Conservation (phyloP, 1,140 invertebrate genomes). For the Centruroides sculpturatus region DNA sequence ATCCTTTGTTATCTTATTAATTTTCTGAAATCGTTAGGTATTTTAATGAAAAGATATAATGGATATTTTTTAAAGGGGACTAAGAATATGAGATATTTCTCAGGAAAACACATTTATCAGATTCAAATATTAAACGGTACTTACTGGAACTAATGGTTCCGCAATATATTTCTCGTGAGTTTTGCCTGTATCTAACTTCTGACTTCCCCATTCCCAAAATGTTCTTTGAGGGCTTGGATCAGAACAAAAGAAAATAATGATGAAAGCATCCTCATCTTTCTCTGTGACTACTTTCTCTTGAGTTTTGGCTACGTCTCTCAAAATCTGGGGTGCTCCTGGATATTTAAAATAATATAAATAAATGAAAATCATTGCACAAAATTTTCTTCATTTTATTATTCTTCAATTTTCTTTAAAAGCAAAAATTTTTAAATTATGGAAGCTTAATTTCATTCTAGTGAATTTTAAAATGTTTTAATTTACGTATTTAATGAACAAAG, state of each 20-base stretch:
- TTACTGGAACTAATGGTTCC: slow-evolving; percentile 9
- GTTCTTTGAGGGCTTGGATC: slow-evolving; percentile 17
- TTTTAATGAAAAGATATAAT: not conserved
- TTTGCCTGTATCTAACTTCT: slow-evolving; percentile 8
- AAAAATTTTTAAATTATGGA: too few relatives aligned
- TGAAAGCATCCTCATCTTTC: slow-evolving; percentile 17
- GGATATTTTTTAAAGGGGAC: not conserved
- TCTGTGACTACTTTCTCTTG: slow-evolving; percentile 12
- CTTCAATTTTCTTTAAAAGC: too few relatives aligned
- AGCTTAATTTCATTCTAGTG: too few relatives aligned
- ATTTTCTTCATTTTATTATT: too few relatives aligned
- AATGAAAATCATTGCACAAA: too few relatives aligned
- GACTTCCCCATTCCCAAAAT: slow-evolving; percentile 19
- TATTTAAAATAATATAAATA: too few relatives aligned
- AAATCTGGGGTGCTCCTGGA: slow-evolving; percentile 14
- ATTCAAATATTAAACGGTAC: not conserved
- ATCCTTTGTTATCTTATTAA: not conserved
- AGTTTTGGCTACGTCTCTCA: slow-evolving; percentile 4
- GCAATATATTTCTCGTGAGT: slow-evolving; percentile 10
- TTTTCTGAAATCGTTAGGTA: not conserved
- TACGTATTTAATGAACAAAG: too few relatives aligned
- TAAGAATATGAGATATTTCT: not conserved
- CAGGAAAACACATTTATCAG: not conserved
- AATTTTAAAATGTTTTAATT: too few relatives aligned
- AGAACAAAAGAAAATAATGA: slow-evolving; percentile 17